phyloP scores from a whole-genome alignment of 2,888 invertebrate species.

The Bursaphelenchus okinawaensis region DNA sequence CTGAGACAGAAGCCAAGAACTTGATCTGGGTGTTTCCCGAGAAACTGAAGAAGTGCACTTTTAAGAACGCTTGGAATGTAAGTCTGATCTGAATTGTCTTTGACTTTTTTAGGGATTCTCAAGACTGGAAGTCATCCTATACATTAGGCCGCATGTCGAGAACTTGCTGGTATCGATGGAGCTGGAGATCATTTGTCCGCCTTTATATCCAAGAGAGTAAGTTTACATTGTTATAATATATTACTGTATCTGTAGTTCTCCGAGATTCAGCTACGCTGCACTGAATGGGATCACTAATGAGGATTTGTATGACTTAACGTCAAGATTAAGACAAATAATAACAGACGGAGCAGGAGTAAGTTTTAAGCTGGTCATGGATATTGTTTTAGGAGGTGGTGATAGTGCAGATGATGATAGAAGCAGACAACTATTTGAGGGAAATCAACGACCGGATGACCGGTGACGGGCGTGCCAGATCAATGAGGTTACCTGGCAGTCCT shows the following conservation, averaged over 20 bases:
- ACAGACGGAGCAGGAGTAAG: not conserved
- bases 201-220: slow-evolving; percentile 3
- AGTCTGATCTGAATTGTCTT: not conserved
- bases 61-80: slow-evolving; percentile 6
- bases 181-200: slow-evolving; percentile 9
- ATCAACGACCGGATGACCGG: not conserved
- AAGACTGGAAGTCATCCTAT: not conserved
- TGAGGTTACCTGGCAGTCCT: not conserved
- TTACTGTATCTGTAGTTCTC: not conserved
- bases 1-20: slow-evolving; percentile 5
- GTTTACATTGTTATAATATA: too few species aligned
- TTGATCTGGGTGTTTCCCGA: not conserved
- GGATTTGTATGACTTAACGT: not conserved
- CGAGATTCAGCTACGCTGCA: not conserved
- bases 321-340: not conserved
- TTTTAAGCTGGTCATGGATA: not conserved
- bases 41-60: not conserved
- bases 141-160: not conserved
- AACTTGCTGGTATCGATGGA: not conserved
- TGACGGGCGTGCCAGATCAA: not conserved
- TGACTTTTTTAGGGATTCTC: slow-evolving; percentile 7
- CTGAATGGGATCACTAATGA: not conserved
- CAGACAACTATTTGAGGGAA: not conserved
- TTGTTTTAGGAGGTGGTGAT: not conserved
- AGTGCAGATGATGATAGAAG: not conserved